A percentile compares a stretch with the other conserved stretches of the same genome.
phyloP scores from a whole-genome alignment of 2,797 vertebrate genomes.

The Myotis myotis region DNA sequence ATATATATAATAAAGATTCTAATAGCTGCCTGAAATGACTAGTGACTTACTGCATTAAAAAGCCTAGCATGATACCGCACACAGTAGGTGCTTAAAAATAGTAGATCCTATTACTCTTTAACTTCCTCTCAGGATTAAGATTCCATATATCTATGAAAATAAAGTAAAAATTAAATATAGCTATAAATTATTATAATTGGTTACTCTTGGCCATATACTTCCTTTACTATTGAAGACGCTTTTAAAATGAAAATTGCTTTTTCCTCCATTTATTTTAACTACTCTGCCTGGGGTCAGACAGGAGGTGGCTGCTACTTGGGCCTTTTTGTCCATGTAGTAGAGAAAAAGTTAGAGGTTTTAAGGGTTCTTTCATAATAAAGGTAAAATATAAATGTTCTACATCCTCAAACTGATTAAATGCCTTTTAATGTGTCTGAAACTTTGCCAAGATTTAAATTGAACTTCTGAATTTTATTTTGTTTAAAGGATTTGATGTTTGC shows the following conservation, averaged over 20 bases:
- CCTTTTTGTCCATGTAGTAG: not conserved
- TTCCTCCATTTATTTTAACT: constrained; percentile 31
- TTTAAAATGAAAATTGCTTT: constrained; percentile 20
- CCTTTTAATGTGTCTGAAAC: constrained; percentile 78
- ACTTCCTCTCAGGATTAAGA: not conserved
- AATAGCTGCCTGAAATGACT: not conserved
- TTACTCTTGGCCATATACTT: not conserved
- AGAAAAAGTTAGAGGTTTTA: constrained; percentile 35
- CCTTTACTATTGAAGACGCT: not conserved
- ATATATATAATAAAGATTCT: not conserved
- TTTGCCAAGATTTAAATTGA: constrained; percentile 79
- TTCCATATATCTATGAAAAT: not conserved
- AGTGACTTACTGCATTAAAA: not conserved
- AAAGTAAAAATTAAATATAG: not conserved
- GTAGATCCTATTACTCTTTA: not conserved
- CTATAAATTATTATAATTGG: not conserved
- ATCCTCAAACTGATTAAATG: constrained; percentile 74
- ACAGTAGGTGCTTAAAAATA: not conserved
- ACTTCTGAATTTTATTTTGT: constrained; percentile 69
- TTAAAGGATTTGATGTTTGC: constrained; percentile 67
- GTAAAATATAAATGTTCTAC: constrained; percentile 63
- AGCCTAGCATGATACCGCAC: not conserved
- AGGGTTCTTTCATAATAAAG: constrained; percentile 61
- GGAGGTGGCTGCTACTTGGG: not conserved
- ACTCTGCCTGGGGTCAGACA: not conserved